These are phyloP conservation scores for Drosophila neonasuta DNA, from an alignment of 2,888 invertebrate species.

Conservation along the genomic window DNA sequence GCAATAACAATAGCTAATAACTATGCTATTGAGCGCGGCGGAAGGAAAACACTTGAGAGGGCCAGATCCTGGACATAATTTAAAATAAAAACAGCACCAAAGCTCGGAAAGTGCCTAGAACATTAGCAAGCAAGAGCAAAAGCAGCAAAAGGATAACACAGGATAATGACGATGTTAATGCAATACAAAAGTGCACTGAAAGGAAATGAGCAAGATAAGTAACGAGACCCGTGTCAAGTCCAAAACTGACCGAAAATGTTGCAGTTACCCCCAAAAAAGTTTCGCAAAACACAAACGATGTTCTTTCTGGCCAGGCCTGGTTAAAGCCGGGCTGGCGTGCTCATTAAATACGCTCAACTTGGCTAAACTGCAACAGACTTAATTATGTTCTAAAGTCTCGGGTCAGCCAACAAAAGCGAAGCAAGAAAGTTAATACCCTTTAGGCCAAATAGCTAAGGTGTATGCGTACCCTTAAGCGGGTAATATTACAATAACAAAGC, in stretches of 20 bases:
- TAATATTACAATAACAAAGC: not conserved
- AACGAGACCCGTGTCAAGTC: constrained; percentile 48
- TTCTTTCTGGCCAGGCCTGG: constrained; percentile 21
- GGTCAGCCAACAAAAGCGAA: constrained; percentile 31
- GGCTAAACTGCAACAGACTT: constrained; percentile 65
- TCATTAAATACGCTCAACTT: constrained; percentile 73
- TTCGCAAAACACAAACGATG: constrained; percentile 57
- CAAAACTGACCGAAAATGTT: constrained; percentile 49
- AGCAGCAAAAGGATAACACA: constrained; percentile 46
- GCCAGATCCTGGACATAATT: constrained; percentile 37
- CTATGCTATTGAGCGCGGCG: constrained; percentile 66
- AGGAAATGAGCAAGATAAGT: constrained; percentile 75
- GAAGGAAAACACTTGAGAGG: constrained; percentile 57
- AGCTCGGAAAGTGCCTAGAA: constrained; percentile 27
- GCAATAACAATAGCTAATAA: constrained; percentile 54
- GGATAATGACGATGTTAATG: constrained; percentile 77
- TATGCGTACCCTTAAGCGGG: not conserved
- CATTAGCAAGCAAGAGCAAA: constrained; percentile 59
- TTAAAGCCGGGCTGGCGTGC: constrained; percentile 40
- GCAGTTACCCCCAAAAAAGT: constrained; percentile 22
- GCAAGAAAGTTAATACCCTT: constrained; percentile 30
- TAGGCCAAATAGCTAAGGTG: not conserved
- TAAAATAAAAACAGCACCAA: constrained; percentile 38
- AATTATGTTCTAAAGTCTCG: constrained; percentile 69
- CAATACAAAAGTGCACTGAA: constrained; percentile 76